Base-by-base conservation (phyloP, 2,888 invertebrate species). In the Ectemnius lituratus region DNA sequence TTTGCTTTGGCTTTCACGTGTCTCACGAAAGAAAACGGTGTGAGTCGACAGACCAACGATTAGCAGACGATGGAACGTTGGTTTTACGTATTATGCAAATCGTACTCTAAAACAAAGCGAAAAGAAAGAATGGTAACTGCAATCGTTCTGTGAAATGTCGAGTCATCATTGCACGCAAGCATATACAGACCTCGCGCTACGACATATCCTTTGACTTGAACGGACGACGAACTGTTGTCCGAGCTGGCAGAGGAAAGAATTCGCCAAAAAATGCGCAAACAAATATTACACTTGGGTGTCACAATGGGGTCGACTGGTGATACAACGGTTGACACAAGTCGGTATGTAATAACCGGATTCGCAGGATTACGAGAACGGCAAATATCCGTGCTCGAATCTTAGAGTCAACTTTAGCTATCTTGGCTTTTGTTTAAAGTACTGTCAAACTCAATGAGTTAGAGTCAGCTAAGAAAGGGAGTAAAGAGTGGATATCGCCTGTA, bases 71-170 rank as follows among this genome's bases (percentile, higher is more conserved):
- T 23, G 20, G 16, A 18, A 2, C 13, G n/a, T 8, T 3, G 27
- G 52, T 18, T 6, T 37, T 37, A 65, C 68, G n/a, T 69, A 28
- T 47, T 27, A 56, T 20, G 45, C 66, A 56, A 56, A 56, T 61
- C 23, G 5, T 4, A 0, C n/a, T 27, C 2, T n/a, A 49, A 4
- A n/a, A 4, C 20, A 23, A 62, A 8, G 45, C 37, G 6, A 37
- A 37, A 11, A 0, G 37, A 37, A 6, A 13, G 46, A 18, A 46
- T 28, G 18, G 23, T 68, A 49, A 63, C 45, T 58, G 28, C 63
- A 37, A 57, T 60, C 46, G 52, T 61, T 64, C 47, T 16, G 28
- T 37, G 59, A 73, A 72, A 37, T 62, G 62, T 37, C 23, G 46
- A 52, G 46, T 62, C 23, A 16, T 62, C 49, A 27, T n/a, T 37